These are phyloP conservation scores for Orius laevigatus DNA, from an alignment of 1,140 invertebrate species.

Conservation along the genomic window DNA sequence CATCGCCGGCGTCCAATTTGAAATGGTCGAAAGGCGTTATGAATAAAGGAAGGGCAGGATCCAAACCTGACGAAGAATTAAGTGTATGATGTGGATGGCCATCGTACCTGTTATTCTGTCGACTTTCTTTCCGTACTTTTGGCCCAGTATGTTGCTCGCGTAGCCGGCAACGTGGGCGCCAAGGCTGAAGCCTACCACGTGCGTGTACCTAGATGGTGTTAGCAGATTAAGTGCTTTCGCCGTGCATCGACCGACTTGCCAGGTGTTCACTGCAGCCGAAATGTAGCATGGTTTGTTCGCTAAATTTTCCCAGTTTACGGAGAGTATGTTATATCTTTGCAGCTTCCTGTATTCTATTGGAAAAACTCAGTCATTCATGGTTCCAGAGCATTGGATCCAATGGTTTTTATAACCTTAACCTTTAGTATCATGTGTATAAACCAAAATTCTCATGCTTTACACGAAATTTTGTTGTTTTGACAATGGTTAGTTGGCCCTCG, in stretches of 20 bases:
- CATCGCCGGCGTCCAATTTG: slow-evolving; percentile 56
- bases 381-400: neutral
- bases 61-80: slow-evolving; percentile 31
- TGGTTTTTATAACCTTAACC: neutral
- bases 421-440: slow-evolving; percentile 28
- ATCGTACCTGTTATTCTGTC: slow-evolving; percentile 39
- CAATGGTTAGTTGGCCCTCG: too few relatives aligned
- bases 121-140: slow-evolving; percentile 28
- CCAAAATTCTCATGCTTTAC: too few relatives aligned
- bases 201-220: slow-evolving; percentile 33
- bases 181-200: slow-evolving; percentile 52
- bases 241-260: slow-evolving; percentile 40
- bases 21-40: slow-evolving; percentile 32
- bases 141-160: slow-evolving; percentile 32
- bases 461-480: too few relatives aligned
- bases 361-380: neutral
- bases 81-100: too few relatives aligned
- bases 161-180: slow-evolving; percentile 45
- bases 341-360: slow-evolving; percentile 42
- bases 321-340: slow-evolving; percentile 39
- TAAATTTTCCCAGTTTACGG: slow-evolving; percentile 44
- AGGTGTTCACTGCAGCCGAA: slow-evolving; percentile 41
- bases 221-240: slow-evolving; percentile 23
- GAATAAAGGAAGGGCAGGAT: slow-evolving; percentile 51
- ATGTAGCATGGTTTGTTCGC: slow-evolving; percentile 45